phyloP scores from a whole-genome alignment of 2,888 invertebrate species.

The Leptinotarsa rubiginosa region DNA sequence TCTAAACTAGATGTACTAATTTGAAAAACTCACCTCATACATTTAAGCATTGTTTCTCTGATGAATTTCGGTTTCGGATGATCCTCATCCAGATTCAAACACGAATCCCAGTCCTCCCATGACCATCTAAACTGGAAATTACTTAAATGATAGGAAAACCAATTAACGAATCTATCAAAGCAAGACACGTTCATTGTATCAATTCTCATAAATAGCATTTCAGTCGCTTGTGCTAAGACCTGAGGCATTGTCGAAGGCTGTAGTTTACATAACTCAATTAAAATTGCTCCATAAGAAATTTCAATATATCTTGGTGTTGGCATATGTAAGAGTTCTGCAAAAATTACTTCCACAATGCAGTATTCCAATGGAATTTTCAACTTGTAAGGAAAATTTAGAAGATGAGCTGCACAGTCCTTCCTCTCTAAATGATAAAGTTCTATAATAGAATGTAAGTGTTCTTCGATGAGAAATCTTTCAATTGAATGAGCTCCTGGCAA shows the following conservation, averaged over 20 bases:
- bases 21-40: conserved; percentile 77
- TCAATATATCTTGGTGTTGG: conserved; percentile 91
- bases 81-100: conserved; percentile 84
- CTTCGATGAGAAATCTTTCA: conserved; percentile 97
- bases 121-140: conserved; percentile 99
- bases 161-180: conserved; percentile 95
- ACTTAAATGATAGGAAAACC: conserved; percentile 98
- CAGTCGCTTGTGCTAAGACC: conserved; percentile 96
- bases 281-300: conserved; percentile 92
- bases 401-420: conserved; percentile 93
- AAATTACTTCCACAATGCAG: conserved; percentile 97
- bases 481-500: conserved; percentile 97
- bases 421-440: conserved; percentile 89
- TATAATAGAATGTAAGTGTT: conserved; percentile 94
- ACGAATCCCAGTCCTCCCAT: conserved; percentile 96
- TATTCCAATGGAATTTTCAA: conserved; percentile 96
- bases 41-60: conserved; percentile 89
- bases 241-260: conserved; percentile 98
- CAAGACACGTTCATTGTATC: conserved; percentile 97
- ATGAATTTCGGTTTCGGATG: conserved; percentile 96
- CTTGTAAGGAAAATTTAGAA: conserved; percentile 93
- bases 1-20: too few species aligned
- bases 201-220: conserved; percentile 94
- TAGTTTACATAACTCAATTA: conserved; percentile 96
- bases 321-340: conserved; percentile 92